Conservation (phyloP, 2,888 invertebrate species). For the Stenodema calcarata region DNA sequence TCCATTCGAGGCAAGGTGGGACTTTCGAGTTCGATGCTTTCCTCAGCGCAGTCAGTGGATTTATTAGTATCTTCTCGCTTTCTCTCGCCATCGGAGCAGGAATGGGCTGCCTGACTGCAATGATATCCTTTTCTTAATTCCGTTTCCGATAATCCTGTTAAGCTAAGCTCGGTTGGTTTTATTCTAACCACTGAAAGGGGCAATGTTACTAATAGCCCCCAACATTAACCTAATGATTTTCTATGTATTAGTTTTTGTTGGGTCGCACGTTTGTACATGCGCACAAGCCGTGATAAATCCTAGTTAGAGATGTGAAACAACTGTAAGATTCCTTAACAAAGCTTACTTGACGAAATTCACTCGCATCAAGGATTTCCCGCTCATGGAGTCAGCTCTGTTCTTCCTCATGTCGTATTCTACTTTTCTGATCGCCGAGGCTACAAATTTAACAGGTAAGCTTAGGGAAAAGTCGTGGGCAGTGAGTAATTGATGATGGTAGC, state of each 20-base stretch:
- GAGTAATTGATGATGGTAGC: no score
- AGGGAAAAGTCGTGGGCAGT: no score
- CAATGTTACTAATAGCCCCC: no score
- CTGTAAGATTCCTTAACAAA: constrained; percentile 37
- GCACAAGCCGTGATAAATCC: no score
- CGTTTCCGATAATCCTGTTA: no score
- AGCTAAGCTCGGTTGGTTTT: no score
- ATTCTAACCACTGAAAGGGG: no score
- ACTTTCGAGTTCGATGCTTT: constrained; percentile 90
- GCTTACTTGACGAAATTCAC: constrained; percentile 90
- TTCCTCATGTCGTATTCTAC: constrained; percentile 98
- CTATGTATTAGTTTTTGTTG: no score
- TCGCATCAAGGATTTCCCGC: constrained; percentile 89
- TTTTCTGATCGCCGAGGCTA: constrained; percentile 94
- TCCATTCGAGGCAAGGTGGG: constrained; percentile 77
- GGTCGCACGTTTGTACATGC: no score
- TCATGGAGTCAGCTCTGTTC: constrained; percentile 94
- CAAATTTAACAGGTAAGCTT: constrained; percentile 85
- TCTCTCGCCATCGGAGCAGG: constrained; percentile 90
- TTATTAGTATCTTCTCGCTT: constrained; percentile 89
- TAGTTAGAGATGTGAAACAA: no score
- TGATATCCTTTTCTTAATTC: constrained; percentile 75
- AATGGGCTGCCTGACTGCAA: constrained; percentile 92
- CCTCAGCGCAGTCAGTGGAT: constrained; percentile 86
- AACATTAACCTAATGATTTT: no score